phyloP scores from a whole-genome alignment of 2,113 vertebrate species.

The Pampusana beccarii region DNA sequence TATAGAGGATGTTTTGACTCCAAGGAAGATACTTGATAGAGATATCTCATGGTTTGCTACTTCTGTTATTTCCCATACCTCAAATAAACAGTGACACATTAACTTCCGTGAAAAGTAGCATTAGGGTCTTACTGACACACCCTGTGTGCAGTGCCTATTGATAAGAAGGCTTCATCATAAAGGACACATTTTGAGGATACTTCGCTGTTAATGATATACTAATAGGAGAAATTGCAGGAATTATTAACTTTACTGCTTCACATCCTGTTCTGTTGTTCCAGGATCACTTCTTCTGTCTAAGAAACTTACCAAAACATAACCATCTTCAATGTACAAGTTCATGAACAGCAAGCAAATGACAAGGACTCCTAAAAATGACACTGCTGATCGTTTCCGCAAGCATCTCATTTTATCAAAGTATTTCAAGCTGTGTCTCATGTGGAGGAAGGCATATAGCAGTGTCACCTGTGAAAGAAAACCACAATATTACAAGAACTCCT shows the following conservation, averaged over 20 bases:
- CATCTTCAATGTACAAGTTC: conserved; percentile 97
- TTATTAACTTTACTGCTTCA: not conserved
- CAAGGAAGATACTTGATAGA: not conserved
- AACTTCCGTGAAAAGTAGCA: not conserved
- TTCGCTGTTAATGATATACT: not conserved
- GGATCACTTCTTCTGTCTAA: not conserved
- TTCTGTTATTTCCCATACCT: not conserved
- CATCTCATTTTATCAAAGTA: conserved; percentile 97
- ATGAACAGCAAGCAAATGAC: conserved; percentile 94
- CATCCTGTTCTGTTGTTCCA: not conserved
- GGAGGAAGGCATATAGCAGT: conserved; percentile 57
- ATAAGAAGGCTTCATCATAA: not conserved
- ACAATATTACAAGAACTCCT: conserved; percentile 16
- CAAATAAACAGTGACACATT: not conserved
- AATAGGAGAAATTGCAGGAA: not conserved
- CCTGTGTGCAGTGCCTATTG: not conserved
- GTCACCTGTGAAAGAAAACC: conserved; percentile 57
- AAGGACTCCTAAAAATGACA: conserved; percentile 93
- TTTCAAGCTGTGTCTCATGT: conserved; percentile 85
- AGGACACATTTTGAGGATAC: not conserved
- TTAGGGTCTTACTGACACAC: not conserved
- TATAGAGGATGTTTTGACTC: not conserved
- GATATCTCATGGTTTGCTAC: not conserved
- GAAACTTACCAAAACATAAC: conserved; percentile 91
- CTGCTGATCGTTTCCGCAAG: conserved; percentile 92